Evolutionary conservation across 2,797 vertebrate genomes (phyloP).

Genomic region (Onychomys arenicola): DNA sequence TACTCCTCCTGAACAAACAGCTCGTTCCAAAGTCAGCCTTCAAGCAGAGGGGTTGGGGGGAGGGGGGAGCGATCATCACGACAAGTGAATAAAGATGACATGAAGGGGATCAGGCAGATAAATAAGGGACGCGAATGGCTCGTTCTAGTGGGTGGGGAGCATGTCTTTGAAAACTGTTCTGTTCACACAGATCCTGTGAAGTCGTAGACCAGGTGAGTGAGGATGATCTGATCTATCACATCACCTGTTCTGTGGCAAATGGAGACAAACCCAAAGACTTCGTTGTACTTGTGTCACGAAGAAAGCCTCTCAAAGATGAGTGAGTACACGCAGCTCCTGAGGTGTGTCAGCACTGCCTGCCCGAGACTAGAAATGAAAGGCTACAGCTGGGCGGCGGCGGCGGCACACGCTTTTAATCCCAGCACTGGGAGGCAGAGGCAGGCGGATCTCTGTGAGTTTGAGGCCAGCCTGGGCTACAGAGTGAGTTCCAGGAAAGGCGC

Average conservation of each 20-base stretch:
- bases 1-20: neutral
- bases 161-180: neutral
- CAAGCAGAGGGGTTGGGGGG: neutral
- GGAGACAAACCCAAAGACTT: conserved; percentile 86
- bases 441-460: too few species aligned
- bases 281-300: conserved; percentile 87
- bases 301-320: conserved; percentile 84
- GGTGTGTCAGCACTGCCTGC: neutral
- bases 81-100: neutral
- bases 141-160: neutral
- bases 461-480: too few species aligned
- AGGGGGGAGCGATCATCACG: neutral
- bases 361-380: neutral
- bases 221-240: conserved; percentile 87
- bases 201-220: conserved; percentile 84
- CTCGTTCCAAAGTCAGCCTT: neutral
- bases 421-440: too few species aligned
- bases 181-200: conserved; percentile 85
- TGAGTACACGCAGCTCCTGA: conserved; percentile 71
- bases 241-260: conserved; percentile 81
- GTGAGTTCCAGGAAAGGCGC: too few species aligned
- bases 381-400: too few species aligned
- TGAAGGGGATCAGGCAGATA: neutral
- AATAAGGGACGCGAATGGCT: neutral
- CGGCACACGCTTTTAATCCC: too few species aligned